Percentiles rank a stretch among this genome's conserved stretches.
Evolutionary conservation across 2,113 vertebrate genomes (phyloP).

Genomic region (Sminthopsis crassicaudata): DNA sequence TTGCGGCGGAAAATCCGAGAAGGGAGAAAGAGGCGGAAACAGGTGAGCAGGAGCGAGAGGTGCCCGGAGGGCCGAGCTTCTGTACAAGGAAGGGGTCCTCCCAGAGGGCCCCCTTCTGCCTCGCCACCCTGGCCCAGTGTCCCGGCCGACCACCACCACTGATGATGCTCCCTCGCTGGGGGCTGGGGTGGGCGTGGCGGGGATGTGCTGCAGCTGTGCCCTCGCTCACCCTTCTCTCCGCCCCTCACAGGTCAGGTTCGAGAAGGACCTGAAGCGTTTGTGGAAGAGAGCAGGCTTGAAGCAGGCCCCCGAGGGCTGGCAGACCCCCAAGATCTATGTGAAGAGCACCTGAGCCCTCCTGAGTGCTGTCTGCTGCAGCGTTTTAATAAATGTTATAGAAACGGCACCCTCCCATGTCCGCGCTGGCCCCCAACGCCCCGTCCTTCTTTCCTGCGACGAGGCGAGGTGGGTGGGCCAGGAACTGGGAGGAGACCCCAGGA

Average conservation of each 20-base stretch:
- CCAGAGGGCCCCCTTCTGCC: neutral
- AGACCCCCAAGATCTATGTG: conserved; percentile 90
- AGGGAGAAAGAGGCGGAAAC: conserved; percentile 86
- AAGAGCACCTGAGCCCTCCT: conserved; percentile 57
- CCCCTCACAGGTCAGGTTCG: conserved; percentile 87
- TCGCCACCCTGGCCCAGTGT: neutral
- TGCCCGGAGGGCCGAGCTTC: accelerated
- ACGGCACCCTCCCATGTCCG: neutral
- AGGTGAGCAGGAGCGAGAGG: conserved; percentile 74
- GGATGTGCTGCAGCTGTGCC: neutral
- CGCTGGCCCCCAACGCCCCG: neutral
- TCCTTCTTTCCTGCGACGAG: neutral
- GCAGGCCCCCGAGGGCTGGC: conserved; percentile 90
- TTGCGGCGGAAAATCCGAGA: conserved; percentile 86
- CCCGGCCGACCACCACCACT: no score
- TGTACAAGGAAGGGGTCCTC: no score
- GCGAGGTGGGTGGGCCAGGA: neutral
- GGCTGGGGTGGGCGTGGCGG: neutral
- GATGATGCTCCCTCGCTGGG: neutral
- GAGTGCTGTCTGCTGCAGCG: accelerated
- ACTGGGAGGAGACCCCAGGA: neutral
- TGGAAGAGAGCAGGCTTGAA: conserved; percentile 92
- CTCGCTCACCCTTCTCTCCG: neutral
- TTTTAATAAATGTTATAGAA: conserved; percentile 55
- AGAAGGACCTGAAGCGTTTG: conserved; percentile 89